phyloP scores from a whole-genome alignment of 92 coral and sea anemone genomes.

The Umimayanthus kanabou region DNA sequence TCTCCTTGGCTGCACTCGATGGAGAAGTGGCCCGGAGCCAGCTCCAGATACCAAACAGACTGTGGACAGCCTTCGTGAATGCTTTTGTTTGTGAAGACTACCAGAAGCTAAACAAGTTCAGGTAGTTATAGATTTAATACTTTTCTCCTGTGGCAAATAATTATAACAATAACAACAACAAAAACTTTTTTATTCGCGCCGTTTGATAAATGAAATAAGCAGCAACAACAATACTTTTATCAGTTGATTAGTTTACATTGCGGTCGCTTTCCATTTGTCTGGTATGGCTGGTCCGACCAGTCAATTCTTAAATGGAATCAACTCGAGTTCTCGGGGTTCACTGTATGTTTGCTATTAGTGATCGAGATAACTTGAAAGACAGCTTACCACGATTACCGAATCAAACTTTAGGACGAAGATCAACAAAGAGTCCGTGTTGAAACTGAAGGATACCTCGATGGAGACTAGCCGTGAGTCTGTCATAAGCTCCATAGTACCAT shows the following conservation, averaged over 20 bases:
- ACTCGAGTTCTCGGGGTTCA: too few species aligned
- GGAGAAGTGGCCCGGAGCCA: slow-evolving; percentile 34
- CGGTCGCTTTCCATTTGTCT: too few species aligned
- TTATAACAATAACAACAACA: too few species aligned
- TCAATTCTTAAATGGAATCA: too few species aligned
- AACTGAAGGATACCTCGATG: slow-evolving; percentile 26
- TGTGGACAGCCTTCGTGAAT: slow-evolving; percentile 29
- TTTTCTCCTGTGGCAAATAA: neutral
- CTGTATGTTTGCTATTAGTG: too few species aligned
- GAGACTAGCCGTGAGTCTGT: slow-evolving; percentile 30
- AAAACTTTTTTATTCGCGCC: too few species aligned
- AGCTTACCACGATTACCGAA: neutral
- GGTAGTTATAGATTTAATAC: neutral
- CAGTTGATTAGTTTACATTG: too few species aligned
- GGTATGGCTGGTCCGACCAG: too few species aligned
- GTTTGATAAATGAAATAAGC: too few species aligned
- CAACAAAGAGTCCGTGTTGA: slow-evolving; percentile 34
- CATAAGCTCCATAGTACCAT: slow-evolving; percentile 9
- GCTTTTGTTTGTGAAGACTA: slow-evolving; percentile 35
- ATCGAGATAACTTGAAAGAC: neutral
- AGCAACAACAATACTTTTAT: too few species aligned
- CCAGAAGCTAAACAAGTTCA: slow-evolving; percentile 27
- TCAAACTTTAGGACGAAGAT: neutral
- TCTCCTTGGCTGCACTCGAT: neutral
- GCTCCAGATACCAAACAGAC: slow-evolving; percentile 26